These are phyloP conservation scores for Loriculus beryllinus DNA, from an alignment of 2,797 vertebrate species.

Conservation along the genomic window DNA sequence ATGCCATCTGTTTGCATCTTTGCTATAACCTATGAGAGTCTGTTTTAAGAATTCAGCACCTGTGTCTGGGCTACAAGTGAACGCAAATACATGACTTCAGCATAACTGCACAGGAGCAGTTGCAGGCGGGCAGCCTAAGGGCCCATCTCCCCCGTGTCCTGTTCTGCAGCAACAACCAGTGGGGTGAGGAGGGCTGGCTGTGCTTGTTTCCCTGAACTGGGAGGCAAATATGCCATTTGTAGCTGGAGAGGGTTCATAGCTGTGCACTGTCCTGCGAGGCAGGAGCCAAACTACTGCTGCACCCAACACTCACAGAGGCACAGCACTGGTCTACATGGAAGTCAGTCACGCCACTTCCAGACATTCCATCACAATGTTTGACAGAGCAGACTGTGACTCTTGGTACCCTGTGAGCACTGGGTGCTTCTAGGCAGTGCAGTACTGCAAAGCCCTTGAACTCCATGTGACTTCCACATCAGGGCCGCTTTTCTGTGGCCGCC, in stretches of 20 bases:
- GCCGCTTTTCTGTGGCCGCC: neutral
- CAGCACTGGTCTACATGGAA: neutral
- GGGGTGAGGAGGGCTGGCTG: neutral
- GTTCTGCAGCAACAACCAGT: neutral
- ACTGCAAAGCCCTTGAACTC: neutral
- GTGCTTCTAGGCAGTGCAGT: neutral
- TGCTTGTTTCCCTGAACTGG: neutral
- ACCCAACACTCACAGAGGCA: neutral
- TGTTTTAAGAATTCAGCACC: neutral
- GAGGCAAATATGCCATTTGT: neutral
- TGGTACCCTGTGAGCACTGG: neutral
- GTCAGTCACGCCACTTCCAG: neutral
- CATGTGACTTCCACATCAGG: fast-evolving
- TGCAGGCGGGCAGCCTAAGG: neutral
- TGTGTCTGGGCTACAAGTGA: neutral
- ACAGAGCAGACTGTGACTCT: neutral
- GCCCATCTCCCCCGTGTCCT: fast-evolving
- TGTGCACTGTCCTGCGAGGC: neutral
- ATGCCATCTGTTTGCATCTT: slow-evolving; percentile 8
- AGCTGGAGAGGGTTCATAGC: fast-evolving
- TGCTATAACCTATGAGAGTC: neutral
- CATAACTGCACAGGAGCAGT: neutral
- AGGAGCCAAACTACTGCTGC: fast-evolving
- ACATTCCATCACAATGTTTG: neutral
- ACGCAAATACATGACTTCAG: fast-evolving